Base-by-base conservation (phyloP, 2,888 invertebrate genomes). In the Metalampra italica region DNA sequence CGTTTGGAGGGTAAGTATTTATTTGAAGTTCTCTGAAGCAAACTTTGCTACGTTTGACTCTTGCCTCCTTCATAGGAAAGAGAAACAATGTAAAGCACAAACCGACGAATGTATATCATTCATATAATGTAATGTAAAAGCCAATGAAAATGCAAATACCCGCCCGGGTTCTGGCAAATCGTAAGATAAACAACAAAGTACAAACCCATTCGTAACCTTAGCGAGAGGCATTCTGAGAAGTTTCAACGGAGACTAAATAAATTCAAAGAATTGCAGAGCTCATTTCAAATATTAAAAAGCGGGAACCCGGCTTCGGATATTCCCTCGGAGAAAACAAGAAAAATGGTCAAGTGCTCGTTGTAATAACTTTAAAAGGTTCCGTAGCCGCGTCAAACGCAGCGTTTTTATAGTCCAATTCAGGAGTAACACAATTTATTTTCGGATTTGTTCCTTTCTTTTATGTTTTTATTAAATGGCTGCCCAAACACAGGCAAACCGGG, bases 281-380 rank as follows among this genome's bases (percentile, higher is more conserved):
- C 71, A 70, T 77, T 77, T 69, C 60, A 68, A 74, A 75, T 77
- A 77, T 77, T 75, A 77, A 77, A 75, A 68, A 64, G 56, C 46
- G 55, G 53, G 55, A 53, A 52, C 53, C 59, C 40, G 45, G 53
- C 50, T 56, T 47, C 39, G 44, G 36, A 55, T 56, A 57, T 57
- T n/a, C 36, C 57, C 60, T 32, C 14, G 45, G 57, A 57, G 56
- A 49, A 45, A 56, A 56, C 55, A 52, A 54, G 55, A 50, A 59
- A 55, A 36, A 44, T 44, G 40, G 47, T 51, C 44, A 47, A 47
- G 43, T 30, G 30, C 14, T 13, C 30, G 8, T 15, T 30, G 38
- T 38, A 47, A 47, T 43, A 47, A 47, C 38, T 47, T 14, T 47
- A 43, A 38, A 43, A 47, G 47, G 47, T 47, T 47, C 47, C 42